Conservation (phyloP, 2,888 invertebrate genomes). For the Andrena camellia region DNA sequence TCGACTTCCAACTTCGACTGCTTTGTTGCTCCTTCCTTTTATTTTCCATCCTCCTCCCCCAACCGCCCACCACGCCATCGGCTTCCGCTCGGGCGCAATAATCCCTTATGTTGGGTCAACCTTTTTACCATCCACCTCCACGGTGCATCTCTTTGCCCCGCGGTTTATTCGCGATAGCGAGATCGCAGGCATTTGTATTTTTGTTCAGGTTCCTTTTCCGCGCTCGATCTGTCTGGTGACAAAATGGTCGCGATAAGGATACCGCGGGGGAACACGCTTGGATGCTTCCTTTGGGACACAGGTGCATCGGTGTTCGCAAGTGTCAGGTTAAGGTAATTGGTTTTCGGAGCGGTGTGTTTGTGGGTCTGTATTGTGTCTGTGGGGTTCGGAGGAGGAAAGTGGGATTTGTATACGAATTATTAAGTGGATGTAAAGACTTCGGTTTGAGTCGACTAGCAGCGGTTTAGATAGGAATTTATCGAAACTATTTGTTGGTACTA, state of each 20-base stretch:
- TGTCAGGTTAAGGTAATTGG: neutral
- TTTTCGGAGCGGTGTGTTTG: neutral
- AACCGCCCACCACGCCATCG: constrained; percentile 1
- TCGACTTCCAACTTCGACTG: constrained; percentile 64
- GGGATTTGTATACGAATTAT: neutral
- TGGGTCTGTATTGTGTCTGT: neutral
- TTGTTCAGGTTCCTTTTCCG: neutral
- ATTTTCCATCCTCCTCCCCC: constrained; percentile 8
- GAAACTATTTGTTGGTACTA: too few relatives aligned
- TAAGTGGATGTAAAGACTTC: neutral
- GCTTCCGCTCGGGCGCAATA: constrained; percentile 59
- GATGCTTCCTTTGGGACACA: neutral
- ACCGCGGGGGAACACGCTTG: constrained; percentile 5
- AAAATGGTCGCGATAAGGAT: constrained; percentile 4
- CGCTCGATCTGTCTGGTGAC: neutral
- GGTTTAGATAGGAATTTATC: neutral
- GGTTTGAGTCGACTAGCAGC: neutral
- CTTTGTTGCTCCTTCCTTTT: constrained; percentile 59
- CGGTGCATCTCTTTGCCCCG: constrained; percentile 39
- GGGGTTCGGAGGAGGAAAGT: neutral
- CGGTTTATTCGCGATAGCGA: constrained; percentile 37
- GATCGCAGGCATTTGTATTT: constrained; percentile 21
- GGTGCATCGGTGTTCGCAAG: neutral
- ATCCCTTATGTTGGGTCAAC: constrained; percentile 70
- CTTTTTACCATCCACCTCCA: constrained; percentile 47